Conservation (phyloP, 2,888 invertebrate species). For the Drosophila differens region DNA sequence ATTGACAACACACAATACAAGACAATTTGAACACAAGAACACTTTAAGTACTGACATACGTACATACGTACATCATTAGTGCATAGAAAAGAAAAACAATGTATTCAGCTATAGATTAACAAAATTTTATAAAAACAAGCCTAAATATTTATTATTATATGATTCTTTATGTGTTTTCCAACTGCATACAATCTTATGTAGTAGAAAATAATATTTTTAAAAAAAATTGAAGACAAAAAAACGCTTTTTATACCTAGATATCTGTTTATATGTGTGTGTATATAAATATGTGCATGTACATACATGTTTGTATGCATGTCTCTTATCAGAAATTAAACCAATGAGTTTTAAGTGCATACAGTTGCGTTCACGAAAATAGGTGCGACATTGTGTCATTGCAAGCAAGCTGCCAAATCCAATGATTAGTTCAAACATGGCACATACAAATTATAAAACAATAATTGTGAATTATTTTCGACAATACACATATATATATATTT, state of each 20-base stretch:
- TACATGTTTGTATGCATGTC: slow-evolving; percentile 1
- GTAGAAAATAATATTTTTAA: background rate
- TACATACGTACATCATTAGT: slow-evolving; percentile 6
- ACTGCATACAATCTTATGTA: slow-evolving; percentile 11
- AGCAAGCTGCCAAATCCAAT: background rate
- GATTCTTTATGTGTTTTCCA: slow-evolving; percentile 19
- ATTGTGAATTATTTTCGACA: background rate
- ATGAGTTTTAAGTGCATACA: background rate
- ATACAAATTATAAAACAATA: background rate
- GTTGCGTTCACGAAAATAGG: slow-evolving; percentile 1
- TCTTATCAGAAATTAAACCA: background rate
- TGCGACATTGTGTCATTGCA: background rate
- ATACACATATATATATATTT: too few species aligned
- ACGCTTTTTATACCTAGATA: slow-evolving; percentile 57
- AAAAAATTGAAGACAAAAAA: slow-evolving; percentile 5
- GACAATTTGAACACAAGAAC: background rate
- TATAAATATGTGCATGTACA: slow-evolving; percentile 27
- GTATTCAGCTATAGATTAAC: slow-evolving; percentile 15
- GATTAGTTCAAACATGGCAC: background rate
- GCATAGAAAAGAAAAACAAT: background rate
- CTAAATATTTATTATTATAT: slow-evolving; percentile 7
- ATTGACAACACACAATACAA: slow-evolving; percentile 18
- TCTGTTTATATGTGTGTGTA: slow-evolving; percentile 41
- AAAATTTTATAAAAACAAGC: slow-evolving; percentile 14
- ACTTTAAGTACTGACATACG: slow-evolving; percentile 20